Base-by-base conservation (phyloP, 2,888 invertebrate genomes). In the Adineta ricciae region DNA sequence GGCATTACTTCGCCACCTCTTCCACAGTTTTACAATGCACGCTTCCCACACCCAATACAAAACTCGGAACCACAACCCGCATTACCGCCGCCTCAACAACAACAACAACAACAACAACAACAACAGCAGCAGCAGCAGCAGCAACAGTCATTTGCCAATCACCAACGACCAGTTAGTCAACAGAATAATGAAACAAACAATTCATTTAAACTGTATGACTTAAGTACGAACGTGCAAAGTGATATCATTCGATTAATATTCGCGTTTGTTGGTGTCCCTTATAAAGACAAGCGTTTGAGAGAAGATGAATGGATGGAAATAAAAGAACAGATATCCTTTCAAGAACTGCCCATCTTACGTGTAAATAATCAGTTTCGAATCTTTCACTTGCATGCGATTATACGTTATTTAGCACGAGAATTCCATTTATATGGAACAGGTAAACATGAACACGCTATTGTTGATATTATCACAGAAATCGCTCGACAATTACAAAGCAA, bases 401-500 rank as follows among this genome's bases (percentile, higher is more conserved):
- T 78, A 36, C 73, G 73, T 41, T 78, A 78, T 78, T 24, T 78
- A 78, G 73, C 73, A 21, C 4, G 41, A 41, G 73, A 78, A 78
- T 78, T 78, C 24, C 38, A 41, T 78, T n/a, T 78, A n/a, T 41
- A 41, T 9, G 73, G 73, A 19, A 78, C 8, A 21, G n/a, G 41
- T 24, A 27, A 78, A 41, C 24, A 24, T 41, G 73, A 78, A 38
- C 73, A 78, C 41, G 41, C 24, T 41, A 41, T 78, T 78, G 9
- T 78, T 41, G 73, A 78, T 78, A 41, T 21, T 19, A 14, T 78
- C 24, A 2, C 4, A 24, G 73, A 78, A 78, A 78, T 27, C 38
- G 14, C 7, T 41, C 36, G 41, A 38, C 27, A 78, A 41, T 78
- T 78, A 24, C 36, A 27, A 41, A 41, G 24, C 24, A 78, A 78